Evolutionary conservation across 2,797 vertebrate species (phyloP).

Genomic region (Artibeus jamaicensis): DNA sequence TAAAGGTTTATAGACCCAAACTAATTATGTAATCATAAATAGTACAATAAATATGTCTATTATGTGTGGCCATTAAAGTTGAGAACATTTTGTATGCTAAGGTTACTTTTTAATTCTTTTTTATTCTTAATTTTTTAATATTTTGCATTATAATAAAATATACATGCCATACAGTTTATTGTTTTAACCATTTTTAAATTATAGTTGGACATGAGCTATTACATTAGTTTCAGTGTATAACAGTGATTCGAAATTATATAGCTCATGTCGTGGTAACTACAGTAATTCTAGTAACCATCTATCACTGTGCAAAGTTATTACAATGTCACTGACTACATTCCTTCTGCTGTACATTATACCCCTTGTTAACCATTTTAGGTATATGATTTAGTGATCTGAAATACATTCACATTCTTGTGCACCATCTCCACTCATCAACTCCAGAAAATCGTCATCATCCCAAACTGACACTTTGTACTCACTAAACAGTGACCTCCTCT

Average conservation of each 20-base stretch:
- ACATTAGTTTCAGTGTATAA: neutral
- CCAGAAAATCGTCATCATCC: neutral
- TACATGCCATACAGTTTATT: neutral
- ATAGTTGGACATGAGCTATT: neutral
- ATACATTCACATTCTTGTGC: neutral
- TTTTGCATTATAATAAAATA: neutral
- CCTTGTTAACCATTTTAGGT: no score
- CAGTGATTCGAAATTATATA: neutral
- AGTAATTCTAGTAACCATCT: no score
- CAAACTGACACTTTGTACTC: neutral
- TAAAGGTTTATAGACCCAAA: neutral
- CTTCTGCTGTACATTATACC: no score
- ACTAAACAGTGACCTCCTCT: no score
- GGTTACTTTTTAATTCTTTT: no score
- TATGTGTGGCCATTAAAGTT: neutral
- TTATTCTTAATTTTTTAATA: neutral
- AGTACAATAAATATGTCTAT: neutral
- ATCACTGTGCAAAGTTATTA: no score
- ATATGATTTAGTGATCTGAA: no score
- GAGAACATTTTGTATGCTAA: neutral
- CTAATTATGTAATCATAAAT: neutral
- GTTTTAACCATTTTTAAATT: neutral
- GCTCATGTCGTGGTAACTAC: neutral
- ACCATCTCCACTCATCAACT: neutral
- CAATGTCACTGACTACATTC: no score